Base-by-base conservation (phyloP, 2,113 vertebrate species). In the Lepisosteus oculatus region DNA sequence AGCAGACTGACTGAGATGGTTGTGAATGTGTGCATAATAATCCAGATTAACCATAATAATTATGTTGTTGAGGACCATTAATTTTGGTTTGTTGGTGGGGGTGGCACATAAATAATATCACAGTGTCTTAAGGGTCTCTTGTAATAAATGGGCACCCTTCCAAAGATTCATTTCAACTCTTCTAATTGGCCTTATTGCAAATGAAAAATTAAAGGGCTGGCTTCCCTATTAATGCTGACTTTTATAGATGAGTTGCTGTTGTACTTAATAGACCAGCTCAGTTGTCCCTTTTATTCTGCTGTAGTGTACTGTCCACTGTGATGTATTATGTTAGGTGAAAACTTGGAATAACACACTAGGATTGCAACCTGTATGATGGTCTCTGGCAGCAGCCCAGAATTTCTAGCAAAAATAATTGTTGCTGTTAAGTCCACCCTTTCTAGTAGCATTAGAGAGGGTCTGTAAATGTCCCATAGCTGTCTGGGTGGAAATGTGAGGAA, bases 141-240 rank as follows among this genome's bases (percentile, higher is more conserved):
- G 67, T 84, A 85, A 89, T 89, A 81, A 82, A 89, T 81, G 80
- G 88, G 84, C 86, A 87, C 81, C 74, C 81, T 84, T 89, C 84
- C 88, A 85, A 80, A 80, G 74, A 74, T 79, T 83, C 76, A 72
- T 87, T 88, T 87, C 79, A 81, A 82, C 80, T 85, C 77, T 63
- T 87, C 81, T 85, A 91, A 89, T 90, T 89, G 88, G 85, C 86
- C 88, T 89, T 81, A 86, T 88, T 91, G 88, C 81, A 82, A 86
- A 87, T 90, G 85, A 92, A 91, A 90, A 89, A 91, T 90, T 86
- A 87, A 92, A 87, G 78, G 78, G 81, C 82, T 73, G 67, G 72
- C 17, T 67, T 47, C 79, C 84, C 88, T 88, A 86, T 90, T 90
- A 90, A 88, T 83, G 81, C 78, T 81, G 85, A 90, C 88, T 83